These are phyloP conservation scores for Ochropleura plecta DNA, from an alignment of 2,888 invertebrate genomes.

Conservation along the genomic window DNA sequence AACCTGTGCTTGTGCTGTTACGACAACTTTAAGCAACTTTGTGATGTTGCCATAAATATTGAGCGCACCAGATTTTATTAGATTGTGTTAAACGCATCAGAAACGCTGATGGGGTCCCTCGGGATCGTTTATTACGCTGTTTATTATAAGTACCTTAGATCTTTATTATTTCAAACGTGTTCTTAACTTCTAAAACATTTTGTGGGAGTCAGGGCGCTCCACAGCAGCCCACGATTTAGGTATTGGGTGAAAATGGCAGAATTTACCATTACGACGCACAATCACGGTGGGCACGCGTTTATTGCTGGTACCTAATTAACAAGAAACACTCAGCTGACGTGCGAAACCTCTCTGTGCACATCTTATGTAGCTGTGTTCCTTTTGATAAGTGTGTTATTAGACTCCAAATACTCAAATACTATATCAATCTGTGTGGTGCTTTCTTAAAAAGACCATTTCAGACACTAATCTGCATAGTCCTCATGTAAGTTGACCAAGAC, in stretches of 20 bases:
- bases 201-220: neutral
- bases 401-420: neutral
- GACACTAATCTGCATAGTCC: no score
- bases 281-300: neutral
- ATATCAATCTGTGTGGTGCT: no score
- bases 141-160: neutral
- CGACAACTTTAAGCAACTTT: slow-evolving; percentile 3
- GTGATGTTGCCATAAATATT: slow-evolving; percentile 32
- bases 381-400: neutral
- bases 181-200: neutral
- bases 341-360: neutral
- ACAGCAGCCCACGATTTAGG: neutral
- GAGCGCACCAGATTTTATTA: slow-evolving; percentile 29
- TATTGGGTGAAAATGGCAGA: neutral
- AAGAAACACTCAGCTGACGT: neutral
- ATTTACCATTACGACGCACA: neutral
- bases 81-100: neutral
- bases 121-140: neutral
- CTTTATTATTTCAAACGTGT: neutral
- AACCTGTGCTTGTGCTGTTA: neutral
- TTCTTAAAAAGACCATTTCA: no score
- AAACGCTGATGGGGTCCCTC: neutral
- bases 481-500: no score
- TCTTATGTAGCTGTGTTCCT: neutral
- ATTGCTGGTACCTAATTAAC: neutral